Evolutionary conservation across 2,113 vertebrate genomes (phyloP).

Genomic region (Fregetta grallaria): DNA sequence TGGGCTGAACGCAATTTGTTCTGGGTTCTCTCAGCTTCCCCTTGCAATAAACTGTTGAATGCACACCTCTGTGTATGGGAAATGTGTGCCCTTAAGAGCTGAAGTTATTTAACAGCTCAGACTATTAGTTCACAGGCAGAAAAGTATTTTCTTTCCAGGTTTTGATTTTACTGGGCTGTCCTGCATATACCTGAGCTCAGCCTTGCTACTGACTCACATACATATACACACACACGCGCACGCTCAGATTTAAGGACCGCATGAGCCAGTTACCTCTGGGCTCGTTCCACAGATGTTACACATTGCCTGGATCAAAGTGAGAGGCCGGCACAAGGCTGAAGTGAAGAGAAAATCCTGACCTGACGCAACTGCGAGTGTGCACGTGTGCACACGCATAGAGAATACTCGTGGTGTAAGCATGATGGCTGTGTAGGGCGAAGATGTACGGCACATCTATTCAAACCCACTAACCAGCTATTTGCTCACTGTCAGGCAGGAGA

Average conservation of each 20-base stretch:
- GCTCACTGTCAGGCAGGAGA: neutral
- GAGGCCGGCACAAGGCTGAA: neutral
- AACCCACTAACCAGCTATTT: neutral
- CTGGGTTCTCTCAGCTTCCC: conserved; percentile 66
- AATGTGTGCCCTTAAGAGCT: conserved; percentile 47
- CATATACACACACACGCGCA: accelerated
- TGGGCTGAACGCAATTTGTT: conserved; percentile 66
- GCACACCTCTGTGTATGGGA: conserved; percentile 55
- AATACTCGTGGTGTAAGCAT: accelerated
- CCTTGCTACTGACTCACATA: neutral
- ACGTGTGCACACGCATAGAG: too few relatives aligned
- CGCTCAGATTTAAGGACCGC: neutral
- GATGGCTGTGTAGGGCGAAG: neutral
- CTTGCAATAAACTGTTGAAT: conserved; percentile 62
- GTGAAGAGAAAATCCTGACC: neutral
- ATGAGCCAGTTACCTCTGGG: neutral
- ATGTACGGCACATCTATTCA: accelerated
- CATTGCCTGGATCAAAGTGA: neutral
- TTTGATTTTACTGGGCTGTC: conserved; percentile 40
- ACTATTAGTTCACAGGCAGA: conserved; percentile 56
- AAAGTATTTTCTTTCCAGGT: conserved; percentile 45
- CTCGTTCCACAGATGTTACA: neutral
- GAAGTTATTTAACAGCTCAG: conserved; percentile 64
- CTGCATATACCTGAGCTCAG: conserved; percentile 3
- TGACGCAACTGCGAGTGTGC: accelerated